Conservation (phyloP, 2,888 invertebrate genomes). For the Xiphydria camelus region DNA sequence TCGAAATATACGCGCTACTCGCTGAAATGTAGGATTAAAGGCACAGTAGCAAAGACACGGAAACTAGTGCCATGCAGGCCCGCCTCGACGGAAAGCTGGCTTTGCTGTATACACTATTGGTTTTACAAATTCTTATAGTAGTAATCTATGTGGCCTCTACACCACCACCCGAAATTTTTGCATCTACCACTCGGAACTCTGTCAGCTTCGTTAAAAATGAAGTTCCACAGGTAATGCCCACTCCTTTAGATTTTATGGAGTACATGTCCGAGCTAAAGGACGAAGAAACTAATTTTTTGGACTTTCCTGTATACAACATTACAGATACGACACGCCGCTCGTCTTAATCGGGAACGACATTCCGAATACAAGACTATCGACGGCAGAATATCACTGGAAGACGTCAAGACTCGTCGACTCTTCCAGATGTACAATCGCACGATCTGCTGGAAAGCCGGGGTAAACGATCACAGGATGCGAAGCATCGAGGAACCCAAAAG, state of each 20-base stretch:
- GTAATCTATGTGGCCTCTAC: constrained; percentile 53
- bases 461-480: constrained; percentile 42
- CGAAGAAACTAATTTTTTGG: too few species aligned
- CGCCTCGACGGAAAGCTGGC: constrained; percentile 53
- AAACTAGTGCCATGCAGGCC: constrained; percentile 49
- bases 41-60: background rate
- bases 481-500: constrained; percentile 31
- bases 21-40: constrained; percentile 23
- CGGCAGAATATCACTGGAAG: constrained; percentile 40
- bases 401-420: constrained; percentile 40
- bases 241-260: too few species aligned
- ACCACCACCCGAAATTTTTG: constrained; percentile 42
- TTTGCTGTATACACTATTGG: constrained; percentile 51
- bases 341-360: constrained; percentile 26
- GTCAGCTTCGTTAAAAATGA: constrained; percentile 50
- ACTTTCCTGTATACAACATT: too few species aligned
- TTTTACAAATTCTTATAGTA: constrained; percentile 53
- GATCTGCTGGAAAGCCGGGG: constrained; percentile 46
- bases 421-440: constrained; percentile 47
- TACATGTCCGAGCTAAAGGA: too few species aligned
- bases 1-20: background rate
- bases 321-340: too few species aligned
- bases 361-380: constrained; percentile 39
- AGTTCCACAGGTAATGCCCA: constrained; percentile 32
- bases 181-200: constrained; percentile 36